Percentiles rank a stretch among this genome's conserved stretches.
phyloP scores from a whole-genome alignment of 2,888 invertebrate species.

The Rotaria magnacalcarata region DNA sequence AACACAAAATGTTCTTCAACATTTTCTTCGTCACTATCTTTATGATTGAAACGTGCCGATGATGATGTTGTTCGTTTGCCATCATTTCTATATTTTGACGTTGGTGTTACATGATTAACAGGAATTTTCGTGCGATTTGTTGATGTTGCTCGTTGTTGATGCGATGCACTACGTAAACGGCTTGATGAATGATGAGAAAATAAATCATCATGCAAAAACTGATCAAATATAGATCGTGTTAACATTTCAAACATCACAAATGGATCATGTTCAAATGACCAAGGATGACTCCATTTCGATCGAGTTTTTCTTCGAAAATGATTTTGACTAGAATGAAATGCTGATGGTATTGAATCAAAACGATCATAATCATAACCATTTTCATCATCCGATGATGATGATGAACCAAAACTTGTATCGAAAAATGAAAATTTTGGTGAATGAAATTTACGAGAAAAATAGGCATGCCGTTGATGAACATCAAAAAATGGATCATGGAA shows the following conservation, averaged over 20 bases:
- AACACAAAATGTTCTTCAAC: not conserved
- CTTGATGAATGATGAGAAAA: not conserved
- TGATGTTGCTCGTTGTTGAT: not conserved
- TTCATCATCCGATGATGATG: not conserved
- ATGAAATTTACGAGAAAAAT: not conserved
- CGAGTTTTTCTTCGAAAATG: conserved; percentile 22
- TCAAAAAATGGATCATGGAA: conserved; percentile 31
- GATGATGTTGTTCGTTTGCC: not conserved
- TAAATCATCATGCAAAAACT: conserved; percentile 9
- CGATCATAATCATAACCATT: not conserved
- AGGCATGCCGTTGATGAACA: not conserved
- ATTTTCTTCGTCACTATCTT: not conserved
- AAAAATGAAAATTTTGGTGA: not conserved
- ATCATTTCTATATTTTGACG: not conserved
- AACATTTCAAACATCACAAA: conserved; percentile 24
- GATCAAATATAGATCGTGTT: conserved; percentile 13
- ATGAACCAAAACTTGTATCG: not conserved
- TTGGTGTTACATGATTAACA: not conserved
- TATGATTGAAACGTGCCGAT: not conserved
- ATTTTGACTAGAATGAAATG: not conserved
- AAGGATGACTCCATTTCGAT: conserved; percentile 12
- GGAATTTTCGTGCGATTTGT: not conserved
- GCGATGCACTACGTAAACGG: not conserved
- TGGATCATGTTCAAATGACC: not conserved
- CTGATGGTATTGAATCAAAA: not conserved